Percentiles rank a stretch among this genome's conserved stretches.
Evolutionary conservation across 1,140 invertebrate species (phyloP).

Genomic region (Panagrolaimus sp.): DNA sequence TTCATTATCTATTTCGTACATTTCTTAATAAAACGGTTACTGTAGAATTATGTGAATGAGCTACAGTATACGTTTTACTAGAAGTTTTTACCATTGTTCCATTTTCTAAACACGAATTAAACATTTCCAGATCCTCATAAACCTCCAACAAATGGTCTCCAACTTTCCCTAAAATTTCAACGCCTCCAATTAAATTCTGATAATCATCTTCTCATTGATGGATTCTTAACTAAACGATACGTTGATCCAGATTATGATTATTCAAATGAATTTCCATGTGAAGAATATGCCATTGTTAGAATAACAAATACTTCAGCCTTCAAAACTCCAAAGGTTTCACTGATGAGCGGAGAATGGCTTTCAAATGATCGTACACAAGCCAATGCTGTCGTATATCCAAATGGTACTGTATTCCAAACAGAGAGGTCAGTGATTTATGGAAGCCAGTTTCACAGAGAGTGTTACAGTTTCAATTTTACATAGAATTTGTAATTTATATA

Average conservation of each 20-base stretch:
- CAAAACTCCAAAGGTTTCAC: constrained; percentile 3
- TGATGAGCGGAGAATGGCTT: constrained; percentile 7
- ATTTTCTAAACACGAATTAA: too few species aligned
- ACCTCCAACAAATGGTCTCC: constrained; percentile 12
- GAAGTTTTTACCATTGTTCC: too few species aligned
- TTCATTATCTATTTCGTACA: too few species aligned
- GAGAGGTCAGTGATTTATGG: too few species aligned
- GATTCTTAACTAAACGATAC: constrained; percentile 5
- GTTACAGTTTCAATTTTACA: too few species aligned
- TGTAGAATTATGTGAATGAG: too few species aligned
- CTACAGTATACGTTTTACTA: too few species aligned
- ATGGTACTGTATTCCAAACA: constrained; percentile 1
- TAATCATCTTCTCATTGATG: background rate
- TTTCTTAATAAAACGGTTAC: too few species aligned
- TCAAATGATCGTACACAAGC: background rate
- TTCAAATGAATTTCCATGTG: background rate
- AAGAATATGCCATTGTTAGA: constrained; percentile 10
- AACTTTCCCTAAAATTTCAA: constrained; percentile 2
- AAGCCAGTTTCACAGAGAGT: too few species aligned
- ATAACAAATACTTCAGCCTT: background rate
- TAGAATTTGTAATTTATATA: too few species aligned
- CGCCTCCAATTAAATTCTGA: background rate
- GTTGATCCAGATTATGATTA: background rate
- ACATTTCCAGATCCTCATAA: constrained; percentile 5
- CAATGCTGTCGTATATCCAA: constrained; percentile 3